Percentiles rank a stretch among this genome's conserved stretches.
Evolutionary conservation across 35 echinoderm and acorn worm genomes (phyloP).

Genomic region (Lytechinus variegatus): DNA sequence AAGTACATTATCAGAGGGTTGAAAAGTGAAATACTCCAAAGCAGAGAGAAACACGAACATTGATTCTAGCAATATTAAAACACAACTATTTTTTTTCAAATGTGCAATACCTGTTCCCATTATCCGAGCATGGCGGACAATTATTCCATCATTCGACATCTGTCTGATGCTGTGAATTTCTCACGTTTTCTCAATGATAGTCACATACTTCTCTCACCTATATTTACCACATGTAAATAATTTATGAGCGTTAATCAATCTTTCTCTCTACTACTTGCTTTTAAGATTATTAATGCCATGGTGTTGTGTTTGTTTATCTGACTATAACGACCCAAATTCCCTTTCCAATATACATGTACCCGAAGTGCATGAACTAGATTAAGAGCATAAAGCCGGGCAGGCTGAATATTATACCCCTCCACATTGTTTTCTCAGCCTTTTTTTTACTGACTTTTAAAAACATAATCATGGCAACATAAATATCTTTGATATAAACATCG

Average conservation of each 20-base stretch:
- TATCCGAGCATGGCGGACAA: neutral
- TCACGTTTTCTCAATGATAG: neutral
- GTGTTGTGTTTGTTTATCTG: neutral
- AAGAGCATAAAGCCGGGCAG: neutral
- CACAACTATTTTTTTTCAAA: neutral
- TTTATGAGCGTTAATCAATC: neutral
- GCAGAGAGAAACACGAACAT: neutral
- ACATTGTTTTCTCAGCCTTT: neutral
- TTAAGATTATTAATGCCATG: neutral
- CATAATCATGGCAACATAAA: neutral
- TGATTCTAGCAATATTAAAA: neutral
- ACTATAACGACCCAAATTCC: neutral
- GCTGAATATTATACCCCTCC: neutral
- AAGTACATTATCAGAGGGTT: neutral
- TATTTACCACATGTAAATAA: neutral
- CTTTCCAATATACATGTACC: neutral
- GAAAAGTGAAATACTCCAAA: neutral
- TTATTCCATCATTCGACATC: neutral
- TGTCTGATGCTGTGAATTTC: neutral
- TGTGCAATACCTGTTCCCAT: neutral
- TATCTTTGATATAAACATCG: neutral
- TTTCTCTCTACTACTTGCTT: neutral
- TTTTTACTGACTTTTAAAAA: neutral
- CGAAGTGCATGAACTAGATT: neutral
- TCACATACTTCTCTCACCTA: neutral